phyloP scores from a whole-genome alignment of 2,797 vertebrate species.

The Falco concolor region DNA sequence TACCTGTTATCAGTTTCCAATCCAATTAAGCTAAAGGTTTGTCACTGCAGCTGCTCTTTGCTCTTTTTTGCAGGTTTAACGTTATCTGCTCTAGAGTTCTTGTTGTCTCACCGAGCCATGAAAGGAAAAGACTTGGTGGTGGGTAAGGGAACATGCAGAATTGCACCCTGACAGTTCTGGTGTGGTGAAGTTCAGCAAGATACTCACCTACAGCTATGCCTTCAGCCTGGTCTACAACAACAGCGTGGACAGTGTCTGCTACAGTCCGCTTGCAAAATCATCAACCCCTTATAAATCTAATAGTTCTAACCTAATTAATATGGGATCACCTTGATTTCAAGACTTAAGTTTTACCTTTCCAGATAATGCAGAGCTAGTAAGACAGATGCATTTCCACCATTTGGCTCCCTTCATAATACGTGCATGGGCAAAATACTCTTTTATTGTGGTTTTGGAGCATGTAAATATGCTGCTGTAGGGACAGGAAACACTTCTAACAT shows the following conservation, averaged over 20 bases:
- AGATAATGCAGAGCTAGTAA: not conserved
- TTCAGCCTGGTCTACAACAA: not conserved
- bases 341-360: not conserved
- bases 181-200: not conserved
- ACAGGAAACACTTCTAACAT: conserved; percentile 27
- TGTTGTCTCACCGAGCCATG: not conserved
- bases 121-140: not conserved
- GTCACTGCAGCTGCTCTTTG: not conserved
- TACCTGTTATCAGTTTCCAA: not conserved
- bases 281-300: not conserved
- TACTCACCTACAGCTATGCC: not conserved
- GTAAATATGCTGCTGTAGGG: not conserved
- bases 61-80: not conserved
- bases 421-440: not conserved
- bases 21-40: not conserved
- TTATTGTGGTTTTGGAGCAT: not conserved
- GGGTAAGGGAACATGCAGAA: not conserved
- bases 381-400: not conserved
- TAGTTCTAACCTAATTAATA: not conserved
- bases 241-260: not conserved
- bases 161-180: not conserved
- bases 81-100: not conserved
- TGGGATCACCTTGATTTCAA: not conserved
- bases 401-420: not conserved
- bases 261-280: not conserved